A percentile compares a stretch with the other conserved stretches of the same genome.
Evolutionary conservation across 2,113 vertebrate genomes (phyloP).

Genomic region (mouse (Mus musculus)): GRCm39 chr10:26646501-26647000

Average conservation of each 20-base stretch:
- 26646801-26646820: too few species aligned
- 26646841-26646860: background rate
- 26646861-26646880: background rate
- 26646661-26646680: background rate
- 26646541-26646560: background rate
- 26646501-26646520: background rate
- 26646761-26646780: background rate
- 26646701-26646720: background rate
- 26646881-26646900: too few species aligned
- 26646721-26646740: background rate
- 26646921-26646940: background rate
- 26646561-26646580: background rate
- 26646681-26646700: constrained; percentile 26
- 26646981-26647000: background rate
- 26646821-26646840: background rate
- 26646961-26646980: background rate
- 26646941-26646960: background rate
- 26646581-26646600: background rate
- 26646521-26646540: background rate
- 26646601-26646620: background rate
- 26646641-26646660: background rate
- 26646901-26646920: too few species aligned
- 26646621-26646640: background rate
- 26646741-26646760: background rate
- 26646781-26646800: background rate